A percentile compares a stretch with the other conserved stretches of the same genome.
Evolutionary conservation across 1,140 invertebrate species (phyloP).

Genomic region (Rhyacophila brunnea): DNA sequence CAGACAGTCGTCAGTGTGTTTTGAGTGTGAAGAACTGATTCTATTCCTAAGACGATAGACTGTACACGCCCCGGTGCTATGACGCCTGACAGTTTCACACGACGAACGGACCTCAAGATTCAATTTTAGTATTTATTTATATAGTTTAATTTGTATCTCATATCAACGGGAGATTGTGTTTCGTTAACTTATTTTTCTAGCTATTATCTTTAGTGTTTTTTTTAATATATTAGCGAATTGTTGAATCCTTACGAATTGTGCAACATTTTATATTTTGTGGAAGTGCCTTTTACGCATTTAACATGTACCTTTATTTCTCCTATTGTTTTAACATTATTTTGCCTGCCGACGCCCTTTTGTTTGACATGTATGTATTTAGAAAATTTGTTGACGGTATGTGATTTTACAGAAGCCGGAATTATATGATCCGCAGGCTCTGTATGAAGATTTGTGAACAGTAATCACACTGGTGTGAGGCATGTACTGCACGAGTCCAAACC

Average conservation of each 20-base stretch:
- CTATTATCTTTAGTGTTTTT: constrained; percentile 28
- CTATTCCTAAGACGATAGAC: constrained; percentile 28
- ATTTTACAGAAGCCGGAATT: constrained; percentile 23
- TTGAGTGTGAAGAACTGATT: constrained; percentile 37
- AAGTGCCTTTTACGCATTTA: constrained; percentile 37
- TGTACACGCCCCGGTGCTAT: constrained; percentile 37
- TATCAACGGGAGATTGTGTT: constrained; percentile 30
- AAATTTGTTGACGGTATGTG: constrained; percentile 12
- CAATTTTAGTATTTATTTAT: constrained; percentile 35
- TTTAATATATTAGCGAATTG: constrained; percentile 27
- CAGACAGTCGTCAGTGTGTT: constrained; percentile 34
- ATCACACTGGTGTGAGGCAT: constrained; percentile 22
- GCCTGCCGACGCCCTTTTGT: constrained; percentile 14
- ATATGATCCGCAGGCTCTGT: constrained; percentile 3
- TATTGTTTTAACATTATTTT: constrained; percentile 20
- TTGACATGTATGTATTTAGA: constrained; percentile 7
- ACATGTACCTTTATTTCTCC: constrained; percentile 20
- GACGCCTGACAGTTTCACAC: constrained; percentile 32
- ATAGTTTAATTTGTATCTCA: constrained; percentile 36
- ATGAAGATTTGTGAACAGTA: constrained; percentile 21
- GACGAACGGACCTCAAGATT: constrained; percentile 32
- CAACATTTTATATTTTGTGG: constrained; percentile 32
- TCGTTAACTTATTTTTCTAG: constrained; percentile 35
- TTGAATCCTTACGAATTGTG: constrained; percentile 27
- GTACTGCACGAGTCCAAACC: constrained; percentile 22